Evolutionary conservation across 2,797 vertebrate species (phyloP).

Genomic region (Microchirus variegatus): DNA sequence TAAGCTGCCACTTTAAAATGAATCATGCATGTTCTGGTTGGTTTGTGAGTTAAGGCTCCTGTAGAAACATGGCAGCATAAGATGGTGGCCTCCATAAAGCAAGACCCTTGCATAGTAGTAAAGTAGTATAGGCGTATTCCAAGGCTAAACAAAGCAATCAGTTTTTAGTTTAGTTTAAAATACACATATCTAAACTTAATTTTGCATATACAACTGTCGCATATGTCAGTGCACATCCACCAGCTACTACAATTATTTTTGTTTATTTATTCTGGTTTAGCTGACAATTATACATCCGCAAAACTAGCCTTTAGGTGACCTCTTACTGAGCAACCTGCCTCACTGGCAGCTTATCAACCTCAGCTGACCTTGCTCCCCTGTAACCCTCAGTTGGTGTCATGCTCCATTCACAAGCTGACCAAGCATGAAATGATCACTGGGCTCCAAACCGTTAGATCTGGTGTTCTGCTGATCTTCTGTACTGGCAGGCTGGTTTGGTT

Average conservation of each 20-base stretch:
- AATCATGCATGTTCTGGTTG: too few species aligned
- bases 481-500: conserved; percentile 46
- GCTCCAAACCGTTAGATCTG: conserved; percentile 58
- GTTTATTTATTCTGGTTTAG: neutral
- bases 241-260: neutral
- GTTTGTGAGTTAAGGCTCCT: too few species aligned
- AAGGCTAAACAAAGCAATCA: too few species aligned
- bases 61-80: too few species aligned
- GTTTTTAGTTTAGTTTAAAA: too few species aligned
- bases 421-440: conserved; percentile 71
- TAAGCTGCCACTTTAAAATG: too few species aligned
- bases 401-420: conserved; percentile 62
- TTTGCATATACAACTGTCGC: too few species aligned
- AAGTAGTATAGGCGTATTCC: too few species aligned
- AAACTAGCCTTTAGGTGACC: conserved; percentile 34
- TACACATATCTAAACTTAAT: too few species aligned
- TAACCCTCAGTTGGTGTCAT: conserved; percentile 44
- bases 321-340: conserved; percentile 37
- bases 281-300: neutral
- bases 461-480: conserved; percentile 46
- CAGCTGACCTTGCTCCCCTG: conserved; percentile 41
- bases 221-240: too few species aligned
- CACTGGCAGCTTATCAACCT: conserved; percentile 54
- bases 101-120: too few species aligned
- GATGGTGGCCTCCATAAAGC: too few species aligned